Percentiles rank a stretch among this genome's conserved stretches.
These are phyloP conservation scores for Nanorana parkeri DNA, from an alignment of 2,113 vertebrate genomes.

Conservation along the genomic window DNA sequence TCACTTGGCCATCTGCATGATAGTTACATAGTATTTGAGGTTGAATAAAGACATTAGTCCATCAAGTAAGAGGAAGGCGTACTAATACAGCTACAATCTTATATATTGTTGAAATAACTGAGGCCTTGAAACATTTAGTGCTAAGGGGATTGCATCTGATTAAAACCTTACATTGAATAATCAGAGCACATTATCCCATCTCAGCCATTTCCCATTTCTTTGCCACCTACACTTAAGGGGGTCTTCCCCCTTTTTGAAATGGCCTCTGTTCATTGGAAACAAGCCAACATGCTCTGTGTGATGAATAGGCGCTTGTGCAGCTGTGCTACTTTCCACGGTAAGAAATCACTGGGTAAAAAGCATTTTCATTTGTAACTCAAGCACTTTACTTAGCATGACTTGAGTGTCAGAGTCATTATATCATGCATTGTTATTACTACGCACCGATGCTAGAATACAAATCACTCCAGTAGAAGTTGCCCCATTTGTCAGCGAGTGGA, in stretches of 20 bases:
- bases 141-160: background rate
- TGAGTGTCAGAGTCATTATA: conserved; percentile 40
- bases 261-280: conserved; percentile 11
- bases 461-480: background rate
- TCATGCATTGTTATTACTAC: conserved; percentile 8
- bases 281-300: background rate
- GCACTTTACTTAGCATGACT: conserved; percentile 20
- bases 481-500: background rate
- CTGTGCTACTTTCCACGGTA: conserved; percentile 6
- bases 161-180: background rate
- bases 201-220: background rate
- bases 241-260: conserved; percentile 6
- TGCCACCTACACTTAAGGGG: background rate
- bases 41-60: too few relatives aligned
- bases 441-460: conserved; percentile 20
- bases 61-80: too few relatives aligned
- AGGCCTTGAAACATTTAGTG: background rate
- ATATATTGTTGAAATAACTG: background rate
- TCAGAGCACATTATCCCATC: background rate
- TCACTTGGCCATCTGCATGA: too few relatives aligned
- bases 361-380: conserved; percentile 36
- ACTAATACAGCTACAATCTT: too few relatives aligned
- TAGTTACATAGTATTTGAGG: too few relatives aligned
- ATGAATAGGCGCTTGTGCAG: background rate
- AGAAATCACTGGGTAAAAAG: conserved; percentile 13